Evolutionary conservation across 2,888 invertebrate genomes (phyloP).

Genomic region (Drosophila limbata): DNA sequence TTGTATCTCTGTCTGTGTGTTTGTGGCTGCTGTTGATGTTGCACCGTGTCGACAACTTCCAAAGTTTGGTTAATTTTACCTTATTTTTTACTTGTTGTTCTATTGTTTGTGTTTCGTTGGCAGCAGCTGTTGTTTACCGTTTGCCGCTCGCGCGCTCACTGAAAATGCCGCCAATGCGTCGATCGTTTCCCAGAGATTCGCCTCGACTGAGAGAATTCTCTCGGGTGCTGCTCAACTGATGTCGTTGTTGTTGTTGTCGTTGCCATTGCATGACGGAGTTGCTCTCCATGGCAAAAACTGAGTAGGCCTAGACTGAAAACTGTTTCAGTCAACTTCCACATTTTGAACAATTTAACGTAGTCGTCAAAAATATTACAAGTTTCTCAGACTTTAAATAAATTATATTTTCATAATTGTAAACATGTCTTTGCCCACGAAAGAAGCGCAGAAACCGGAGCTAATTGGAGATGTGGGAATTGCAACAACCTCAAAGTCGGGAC

Average conservation of each 20-base stretch:
- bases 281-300: conserved; percentile 1
- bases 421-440: conserved; percentile 31
- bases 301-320: conserved; percentile 37
- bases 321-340: background rate
- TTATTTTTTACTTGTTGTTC: conserved; percentile 33
- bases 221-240: conserved; percentile 53
- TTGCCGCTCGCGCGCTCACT: conserved; percentile 77
- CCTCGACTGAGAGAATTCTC: conserved; percentile 32
- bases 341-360: background rate
- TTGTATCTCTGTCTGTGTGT: background rate
- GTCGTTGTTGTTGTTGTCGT: conserved; percentile 2
- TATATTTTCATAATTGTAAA: background rate
- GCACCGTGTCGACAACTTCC: conserved; percentile 41
- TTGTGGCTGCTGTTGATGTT: conserved; percentile 11
- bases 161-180: conserved; percentile 51
- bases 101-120: conserved; percentile 34
- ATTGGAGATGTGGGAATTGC: background rate
- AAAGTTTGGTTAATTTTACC: conserved; percentile 58
- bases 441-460: background rate
- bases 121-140: conserved; percentile 77
- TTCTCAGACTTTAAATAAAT: background rate
- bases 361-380: background rate
- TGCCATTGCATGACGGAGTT: background rate
- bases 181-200: conserved; percentile 61
- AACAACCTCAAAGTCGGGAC: background rate